These are phyloP conservation scores for Halichoerus grypus DNA, from an alignment of 2,113 vertebrate species.

Conservation along the genomic window DNA sequence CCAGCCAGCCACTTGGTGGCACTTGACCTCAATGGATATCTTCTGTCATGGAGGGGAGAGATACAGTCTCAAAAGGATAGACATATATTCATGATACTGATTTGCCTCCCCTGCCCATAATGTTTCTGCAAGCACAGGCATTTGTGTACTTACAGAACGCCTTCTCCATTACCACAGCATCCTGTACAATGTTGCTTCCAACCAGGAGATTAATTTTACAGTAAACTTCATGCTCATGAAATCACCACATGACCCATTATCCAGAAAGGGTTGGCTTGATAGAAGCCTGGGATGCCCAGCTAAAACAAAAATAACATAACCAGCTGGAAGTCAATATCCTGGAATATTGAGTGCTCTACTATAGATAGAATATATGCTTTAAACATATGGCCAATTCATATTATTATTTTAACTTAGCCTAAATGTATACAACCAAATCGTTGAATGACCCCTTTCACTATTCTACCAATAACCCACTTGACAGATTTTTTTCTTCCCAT, in stretches of 20 bases:
- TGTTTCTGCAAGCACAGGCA: background rate
- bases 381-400: background rate
- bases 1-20: background rate
- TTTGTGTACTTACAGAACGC: background rate
- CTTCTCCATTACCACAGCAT: background rate
- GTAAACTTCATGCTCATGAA: background rate
- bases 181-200: background rate
- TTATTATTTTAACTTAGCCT: background rate
- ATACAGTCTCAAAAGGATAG: background rate
- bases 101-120: background rate
- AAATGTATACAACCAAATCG: background rate
- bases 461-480: background rate
- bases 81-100: background rate
- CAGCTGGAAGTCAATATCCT: background rate
- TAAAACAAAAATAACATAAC: background rate
- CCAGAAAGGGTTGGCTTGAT: background rate
- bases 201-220: background rate
- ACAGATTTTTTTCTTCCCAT: background rate
- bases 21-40: background rate
- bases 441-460: background rate
- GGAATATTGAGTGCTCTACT: background rate
- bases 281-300: background rate
- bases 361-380: background rate
- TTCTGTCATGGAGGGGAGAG: background rate
- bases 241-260: background rate